Evolutionary conservation across 1,140 invertebrate species (phyloP).

Genomic region (Dreissena polymorpha): DNA sequence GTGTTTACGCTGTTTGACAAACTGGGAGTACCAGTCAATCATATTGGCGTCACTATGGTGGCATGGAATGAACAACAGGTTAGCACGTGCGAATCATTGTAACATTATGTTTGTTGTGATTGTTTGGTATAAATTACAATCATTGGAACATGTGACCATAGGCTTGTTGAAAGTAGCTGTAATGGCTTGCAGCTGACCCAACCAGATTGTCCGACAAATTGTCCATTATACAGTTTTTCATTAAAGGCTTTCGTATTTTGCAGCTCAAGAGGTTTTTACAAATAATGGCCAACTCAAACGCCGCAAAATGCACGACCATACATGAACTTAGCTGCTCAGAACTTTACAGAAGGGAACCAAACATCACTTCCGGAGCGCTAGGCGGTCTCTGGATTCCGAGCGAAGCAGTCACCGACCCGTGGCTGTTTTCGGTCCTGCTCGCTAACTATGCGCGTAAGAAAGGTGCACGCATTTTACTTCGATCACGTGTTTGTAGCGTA

Average conservation of each 20-base stretch:
- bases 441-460: slow-evolving; percentile 62
- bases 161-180: too few species aligned
- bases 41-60: slow-evolving; percentile 69
- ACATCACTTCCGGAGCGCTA: slow-evolving; percentile 48
- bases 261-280: too few species aligned
- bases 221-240: too few species aligned
- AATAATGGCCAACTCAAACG: too few species aligned
- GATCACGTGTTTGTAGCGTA: not conserved
- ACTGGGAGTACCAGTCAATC: slow-evolving; percentile 60
- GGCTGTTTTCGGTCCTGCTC: slow-evolving; percentile 60
- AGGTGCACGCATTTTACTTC: slow-evolving; percentile 57
- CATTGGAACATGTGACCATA: too few species aligned
- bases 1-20: slow-evolving; percentile 62
- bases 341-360: slow-evolving; percentile 62
- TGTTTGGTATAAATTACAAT: too few species aligned
- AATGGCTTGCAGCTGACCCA: too few species aligned
- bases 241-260: too few species aligned
- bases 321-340: slow-evolving; percentile 52
- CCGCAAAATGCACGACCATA: slow-evolving; percentile 14
- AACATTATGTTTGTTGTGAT: too few species aligned
- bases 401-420: slow-evolving; percentile 67
- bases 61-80: slow-evolving; percentile 71
- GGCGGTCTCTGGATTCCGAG: slow-evolving; percentile 67
- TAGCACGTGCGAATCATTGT: not conserved
- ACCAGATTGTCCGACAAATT: too few species aligned